Conservation (phyloP, 2,113 vertebrate genomes). For the Cinclus cinclus region DNA sequence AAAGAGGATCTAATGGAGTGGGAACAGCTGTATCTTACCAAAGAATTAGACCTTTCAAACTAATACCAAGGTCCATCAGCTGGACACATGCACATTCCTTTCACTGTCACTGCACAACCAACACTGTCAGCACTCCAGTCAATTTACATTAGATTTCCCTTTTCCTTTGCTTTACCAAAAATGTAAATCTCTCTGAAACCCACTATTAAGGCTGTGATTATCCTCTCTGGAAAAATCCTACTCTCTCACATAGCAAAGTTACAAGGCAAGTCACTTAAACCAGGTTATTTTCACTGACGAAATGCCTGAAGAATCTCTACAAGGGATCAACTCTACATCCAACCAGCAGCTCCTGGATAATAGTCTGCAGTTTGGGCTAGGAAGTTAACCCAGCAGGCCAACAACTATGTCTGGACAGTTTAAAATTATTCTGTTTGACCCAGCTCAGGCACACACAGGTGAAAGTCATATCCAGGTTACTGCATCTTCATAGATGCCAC, state of each 20-base stretch:
- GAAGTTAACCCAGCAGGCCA: neutral
- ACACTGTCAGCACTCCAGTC: neutral
- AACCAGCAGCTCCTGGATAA: neutral
- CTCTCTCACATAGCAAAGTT: neutral
- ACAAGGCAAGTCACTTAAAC: neutral
- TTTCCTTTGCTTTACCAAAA: neutral
- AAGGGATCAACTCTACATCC: neutral
- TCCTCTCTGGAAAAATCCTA: neutral
- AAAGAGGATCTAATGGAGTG: neutral
- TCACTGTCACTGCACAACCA: neutral
- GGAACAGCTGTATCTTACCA: neutral
- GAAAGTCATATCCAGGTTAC: neutral
- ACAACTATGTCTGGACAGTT: fast-evolving
- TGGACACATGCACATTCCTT: fast-evolving
- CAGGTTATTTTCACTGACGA: neutral
- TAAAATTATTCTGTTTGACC: neutral
- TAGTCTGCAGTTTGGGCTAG: neutral
- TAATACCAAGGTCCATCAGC: neutral
- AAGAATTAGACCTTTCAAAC: neutral
- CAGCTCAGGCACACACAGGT: neutral
- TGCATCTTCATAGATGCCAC: neutral
- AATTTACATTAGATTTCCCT: neutral
- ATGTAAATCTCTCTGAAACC: neutral
- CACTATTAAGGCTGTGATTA: neutral
- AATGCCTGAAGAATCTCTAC: neutral